A percentile compares a stretch with the other conserved stretches of the same genome.
phyloP scores from a whole-genome alignment of 2,113 vertebrate genomes.

The Picathartes gymnocephalus region DNA sequence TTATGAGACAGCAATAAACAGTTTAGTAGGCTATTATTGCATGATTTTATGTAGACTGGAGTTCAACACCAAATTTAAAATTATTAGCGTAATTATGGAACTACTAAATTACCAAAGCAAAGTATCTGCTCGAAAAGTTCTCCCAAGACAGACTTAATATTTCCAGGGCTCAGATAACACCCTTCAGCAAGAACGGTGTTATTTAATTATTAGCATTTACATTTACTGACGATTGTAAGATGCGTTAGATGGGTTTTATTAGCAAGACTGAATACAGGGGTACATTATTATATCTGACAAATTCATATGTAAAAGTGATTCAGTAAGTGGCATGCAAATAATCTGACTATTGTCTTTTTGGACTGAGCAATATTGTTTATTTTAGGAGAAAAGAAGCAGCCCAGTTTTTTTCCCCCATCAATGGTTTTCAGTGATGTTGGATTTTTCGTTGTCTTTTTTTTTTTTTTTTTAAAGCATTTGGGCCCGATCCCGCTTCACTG shows the following conservation, averaged over 20 bases:
- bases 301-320: not conserved
- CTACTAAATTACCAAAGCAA: slow-evolving; percentile 43
- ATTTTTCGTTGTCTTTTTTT: not conserved
- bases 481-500: not conserved
- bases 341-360: not conserved
- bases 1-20: slow-evolving; percentile 53
- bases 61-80: slow-evolving; percentile 58
- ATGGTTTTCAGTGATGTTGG: not conserved
- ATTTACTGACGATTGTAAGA: slow-evolving; percentile 38
- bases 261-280: not conserved
- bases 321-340: slow-evolving; percentile 15
- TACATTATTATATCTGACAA: not conserved
- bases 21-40: slow-evolving; percentile 42
- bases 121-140: slow-evolving; percentile 17
- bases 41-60: slow-evolving; percentile 39
- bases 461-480: not conserved
- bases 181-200: slow-evolving; percentile 8
- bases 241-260: not conserved
- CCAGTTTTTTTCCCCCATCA: not conserved
- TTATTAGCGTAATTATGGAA: slow-evolving; percentile 41
- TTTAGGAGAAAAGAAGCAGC: not conserved
- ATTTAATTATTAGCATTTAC: slow-evolving; percentile 50
- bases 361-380: not conserved
- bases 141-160: slow-evolving; percentile 40
- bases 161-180: slow-evolving; percentile 21